Evolutionary conservation across 2,888 invertebrate genomes (phyloP).

Genomic region (Cantharis flavilabris): DNA sequence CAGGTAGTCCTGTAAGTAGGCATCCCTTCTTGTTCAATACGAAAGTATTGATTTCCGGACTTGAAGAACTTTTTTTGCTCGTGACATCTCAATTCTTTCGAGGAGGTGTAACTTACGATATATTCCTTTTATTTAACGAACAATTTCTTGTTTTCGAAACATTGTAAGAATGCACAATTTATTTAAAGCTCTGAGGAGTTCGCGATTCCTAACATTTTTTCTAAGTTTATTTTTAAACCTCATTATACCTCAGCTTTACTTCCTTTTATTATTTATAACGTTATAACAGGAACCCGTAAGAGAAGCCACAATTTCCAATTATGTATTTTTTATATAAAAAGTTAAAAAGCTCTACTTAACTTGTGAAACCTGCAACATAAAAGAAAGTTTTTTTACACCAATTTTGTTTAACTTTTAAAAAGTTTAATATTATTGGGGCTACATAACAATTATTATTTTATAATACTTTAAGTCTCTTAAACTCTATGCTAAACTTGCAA

Average conservation of each 20-base stretch:
- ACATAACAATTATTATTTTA: not conserved
- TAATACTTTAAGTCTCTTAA: not conserved
- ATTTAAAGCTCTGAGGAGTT: not conserved
- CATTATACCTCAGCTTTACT: not conserved
- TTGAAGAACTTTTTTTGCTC: not conserved
- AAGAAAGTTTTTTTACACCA: not conserved
- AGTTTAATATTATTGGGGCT: not conserved
- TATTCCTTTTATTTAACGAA: not conserved
- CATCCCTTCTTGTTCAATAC: not conserved
- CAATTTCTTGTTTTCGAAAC: not conserved
- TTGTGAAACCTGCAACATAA: not conserved
- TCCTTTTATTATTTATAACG: not conserved
- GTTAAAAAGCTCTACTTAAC: not conserved
- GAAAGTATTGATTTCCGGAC: not conserved
- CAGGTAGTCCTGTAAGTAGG: not conserved
- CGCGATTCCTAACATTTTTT: not conserved
- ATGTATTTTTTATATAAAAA: not conserved
- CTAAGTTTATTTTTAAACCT: not conserved
- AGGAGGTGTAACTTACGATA: not conserved
- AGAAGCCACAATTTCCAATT: not conserved
- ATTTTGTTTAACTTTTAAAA: not conserved
- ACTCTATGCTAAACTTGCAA: not conserved
- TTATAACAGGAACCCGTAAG: not conserved
- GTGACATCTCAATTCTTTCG: not conserved
- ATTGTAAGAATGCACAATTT: not conserved